Base-by-base conservation (phyloP, 2,888 invertebrate species). In the Ophion ventricosus region DNA sequence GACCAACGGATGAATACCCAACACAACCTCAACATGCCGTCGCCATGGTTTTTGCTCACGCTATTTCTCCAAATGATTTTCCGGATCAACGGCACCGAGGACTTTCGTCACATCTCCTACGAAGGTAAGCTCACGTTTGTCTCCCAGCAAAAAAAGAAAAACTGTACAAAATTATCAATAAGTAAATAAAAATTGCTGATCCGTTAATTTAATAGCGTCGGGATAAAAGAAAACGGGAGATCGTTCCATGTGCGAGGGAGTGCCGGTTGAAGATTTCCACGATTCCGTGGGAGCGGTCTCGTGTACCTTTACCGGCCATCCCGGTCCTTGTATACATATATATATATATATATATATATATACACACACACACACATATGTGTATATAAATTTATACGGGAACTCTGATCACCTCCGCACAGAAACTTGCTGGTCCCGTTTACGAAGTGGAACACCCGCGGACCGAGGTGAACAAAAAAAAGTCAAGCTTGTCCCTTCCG, bases 41-140 rank as follows among this genome's bases (percentile, higher is more conserved):
- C 80, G 23, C 75, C 84, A 72, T 87, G 88, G 88, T 26, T 87
- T 66, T 66, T 81, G 26, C 77, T 83, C 4, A 56, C 86, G 63
- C 69, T 88, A 67, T 74, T 89, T n/a, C 78, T 91, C 67, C 86
- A 83, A 63, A 81, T 85, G 26, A 40, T 89, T 23, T 81, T 81
- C 17, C 54, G 69, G 11, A 69, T 86, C 25, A 74, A 67, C 26
- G 90, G 88, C 17, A 77, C 87, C 26, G 89, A 89, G 66, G 92
- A 92, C 85, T 92, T 92, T 88, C 92, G 92, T 54, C 90, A 91
- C 80, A 92, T 92, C 72, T 91, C 91, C 56, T 92, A 91, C 85
- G 90, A 91, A 86, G 92, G 92, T 92, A 88, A 90, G 87, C 64
- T 11, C 43, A 49, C 14, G 4, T 20, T 11, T 23, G 14, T 49